A percentile compares a stretch with the other conserved stretches of the same genome.
Conservation (phyloP, 2,113 vertebrate species). For the Ginglymostoma cirratum region DNA sequence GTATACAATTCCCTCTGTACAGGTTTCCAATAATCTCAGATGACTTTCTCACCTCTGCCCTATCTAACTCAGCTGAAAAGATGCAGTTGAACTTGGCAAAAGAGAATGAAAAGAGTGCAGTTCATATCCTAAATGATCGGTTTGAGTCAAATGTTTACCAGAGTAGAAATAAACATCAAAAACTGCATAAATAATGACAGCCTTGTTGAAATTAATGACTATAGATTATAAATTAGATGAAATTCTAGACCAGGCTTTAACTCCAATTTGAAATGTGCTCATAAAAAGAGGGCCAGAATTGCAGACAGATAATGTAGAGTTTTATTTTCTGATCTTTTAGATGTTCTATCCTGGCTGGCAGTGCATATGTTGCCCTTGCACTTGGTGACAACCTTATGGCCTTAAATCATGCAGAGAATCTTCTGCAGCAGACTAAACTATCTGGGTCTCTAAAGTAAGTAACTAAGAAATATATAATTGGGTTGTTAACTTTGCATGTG, state of each 20-base stretch:
- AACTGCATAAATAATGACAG: neutral
- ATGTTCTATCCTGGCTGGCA: conserved; percentile 92
- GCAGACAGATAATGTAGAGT: neutral
- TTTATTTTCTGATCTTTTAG: conserved; percentile 49
- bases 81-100: neutral
- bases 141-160: neutral
- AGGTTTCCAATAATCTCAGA: neutral
- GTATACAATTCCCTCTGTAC: neutral
- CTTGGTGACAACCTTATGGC: conserved; percentile 96
- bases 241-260: neutral
- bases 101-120: neutral
- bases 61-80: neutral
- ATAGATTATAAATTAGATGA: neutral
- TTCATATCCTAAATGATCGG: neutral
- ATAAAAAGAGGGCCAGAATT: neutral
- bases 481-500: neutral
- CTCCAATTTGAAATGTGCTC: neutral
- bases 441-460: conserved; percentile 95
- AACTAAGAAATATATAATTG: neutral
- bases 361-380: conserved; percentile 86
- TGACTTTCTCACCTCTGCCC: neutral
- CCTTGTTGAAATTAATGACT: neutral
- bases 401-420: conserved; percentile 86
- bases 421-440: conserved; percentile 88
- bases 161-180: neutral